Evolutionary conservation across 2,113 vertebrate genomes (phyloP).

Genomic region (Isichthys henryi): DNA sequence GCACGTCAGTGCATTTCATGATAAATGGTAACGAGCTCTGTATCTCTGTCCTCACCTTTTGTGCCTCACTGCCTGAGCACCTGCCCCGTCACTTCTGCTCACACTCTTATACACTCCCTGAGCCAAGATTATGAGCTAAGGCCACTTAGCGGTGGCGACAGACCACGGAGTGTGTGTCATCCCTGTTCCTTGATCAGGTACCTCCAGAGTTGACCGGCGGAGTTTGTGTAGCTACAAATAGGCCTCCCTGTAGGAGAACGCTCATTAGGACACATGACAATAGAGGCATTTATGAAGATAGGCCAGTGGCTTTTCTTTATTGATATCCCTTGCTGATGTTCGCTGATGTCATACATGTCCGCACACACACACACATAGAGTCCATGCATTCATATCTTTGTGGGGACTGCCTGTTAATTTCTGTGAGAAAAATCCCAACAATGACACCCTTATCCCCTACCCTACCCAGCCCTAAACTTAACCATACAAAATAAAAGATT

Average conservation of each 20-base stretch:
- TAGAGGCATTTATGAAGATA: not conserved
- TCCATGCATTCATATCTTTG: not conserved
- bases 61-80: slow-evolving; percentile 9
- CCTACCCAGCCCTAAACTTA: not conserved
- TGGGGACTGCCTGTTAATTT: too few relatives aligned
- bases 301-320: not conserved
- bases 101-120: not conserved
- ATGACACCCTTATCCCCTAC: slow-evolving; percentile 13
- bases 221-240: not conserved
- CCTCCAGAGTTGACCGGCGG: not conserved
- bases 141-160: not conserved
- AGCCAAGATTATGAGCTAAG: not conserved
- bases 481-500: not conserved
- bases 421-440: not conserved
- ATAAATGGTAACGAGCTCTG: slow-evolving; percentile 47
- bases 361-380: slow-evolving; percentile 22
- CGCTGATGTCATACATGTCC: slow-evolving; percentile 22
- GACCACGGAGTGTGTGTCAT: not conserved
- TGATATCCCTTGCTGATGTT: too few relatives aligned
- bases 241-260: not conserved
- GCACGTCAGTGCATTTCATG: slow-evolving; percentile 41
- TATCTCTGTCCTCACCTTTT: slow-evolving; percentile 47
- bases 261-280: not conserved
- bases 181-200: not conserved
- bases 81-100: not conserved